Percentiles rank a stretch among this genome's conserved stretches.
These are phyloP conservation scores for Eledona agricola DNA, from an alignment of 2,888 invertebrate species.

Conservation along the genomic window DNA sequence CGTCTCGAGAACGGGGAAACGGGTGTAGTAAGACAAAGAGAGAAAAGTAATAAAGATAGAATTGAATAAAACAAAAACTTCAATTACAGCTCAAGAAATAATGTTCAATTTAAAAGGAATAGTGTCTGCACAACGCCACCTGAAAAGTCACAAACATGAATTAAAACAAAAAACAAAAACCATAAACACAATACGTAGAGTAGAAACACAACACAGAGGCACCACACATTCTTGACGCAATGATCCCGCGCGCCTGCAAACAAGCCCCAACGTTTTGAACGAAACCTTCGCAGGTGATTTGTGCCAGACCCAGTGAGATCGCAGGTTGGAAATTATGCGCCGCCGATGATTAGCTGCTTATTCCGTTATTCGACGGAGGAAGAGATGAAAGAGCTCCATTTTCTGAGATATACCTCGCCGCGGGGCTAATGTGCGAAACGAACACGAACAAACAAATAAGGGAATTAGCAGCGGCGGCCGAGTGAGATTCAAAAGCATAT, in stretches of 20 bases:
- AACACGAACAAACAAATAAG: too few species aligned
- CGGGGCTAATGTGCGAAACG: too few species aligned
- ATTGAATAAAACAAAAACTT: slow-evolving; percentile 49
- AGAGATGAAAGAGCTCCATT: slow-evolving; percentile 36
- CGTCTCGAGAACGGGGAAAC: slow-evolving; percentile 7
- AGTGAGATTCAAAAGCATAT: slow-evolving; percentile 3
- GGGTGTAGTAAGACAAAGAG: slow-evolving; percentile 8
- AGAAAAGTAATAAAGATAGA: slow-evolving; percentile 8
- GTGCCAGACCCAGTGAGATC: too few species aligned
- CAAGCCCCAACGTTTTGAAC: slow-evolving; percentile 48
- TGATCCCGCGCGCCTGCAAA: slow-evolving; percentile 54
- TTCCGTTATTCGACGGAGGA: slow-evolving; percentile 38
- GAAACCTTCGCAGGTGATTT: slow-evolving; percentile 5
- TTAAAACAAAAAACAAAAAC: slow-evolving; percentile 22
- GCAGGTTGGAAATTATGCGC: not conserved
- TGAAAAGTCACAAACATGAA: slow-evolving; percentile 44
- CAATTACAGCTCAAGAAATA: slow-evolving; percentile 57
- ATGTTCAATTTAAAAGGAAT: slow-evolving; percentile 36
- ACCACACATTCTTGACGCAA: slow-evolving; percentile 56
- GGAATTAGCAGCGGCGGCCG: slow-evolving; percentile 37
- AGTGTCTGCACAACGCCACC: slow-evolving; percentile 46
- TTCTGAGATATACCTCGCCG: too few species aligned
- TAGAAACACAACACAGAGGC: too few species aligned
- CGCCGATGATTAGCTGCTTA: slow-evolving; percentile 19
- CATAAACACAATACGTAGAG: slow-evolving; percentile 30